Evolutionary conservation across 2,888 invertebrate species (phyloP).

Genomic region (Chrysina gloriosa): DNA sequence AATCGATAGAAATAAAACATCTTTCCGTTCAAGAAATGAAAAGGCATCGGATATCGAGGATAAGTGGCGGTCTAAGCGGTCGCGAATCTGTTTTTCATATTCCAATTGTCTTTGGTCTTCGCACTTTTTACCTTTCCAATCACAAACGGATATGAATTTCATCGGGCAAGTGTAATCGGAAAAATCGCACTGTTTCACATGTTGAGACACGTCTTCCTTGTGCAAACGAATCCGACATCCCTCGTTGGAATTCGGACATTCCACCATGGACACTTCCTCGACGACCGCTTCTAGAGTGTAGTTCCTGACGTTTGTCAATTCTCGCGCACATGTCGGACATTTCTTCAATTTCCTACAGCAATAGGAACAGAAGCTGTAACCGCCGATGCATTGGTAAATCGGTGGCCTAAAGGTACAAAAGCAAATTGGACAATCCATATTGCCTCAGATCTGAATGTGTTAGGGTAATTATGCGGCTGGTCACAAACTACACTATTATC

Average conservation of each 20-base stretch:
- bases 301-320: not conserved
- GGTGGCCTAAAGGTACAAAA: not conserved
- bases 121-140: not conserved
- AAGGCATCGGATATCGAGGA: constrained; percentile 4
- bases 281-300: not conserved
- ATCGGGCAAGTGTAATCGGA: not conserved
- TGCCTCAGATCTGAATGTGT: no score
- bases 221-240: not conserved
- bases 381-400: constrained; percentile 1
- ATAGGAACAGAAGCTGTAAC: constrained; percentile 7
- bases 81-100: not conserved
- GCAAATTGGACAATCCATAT: constrained; percentile 16
- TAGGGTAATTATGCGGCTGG: no score
- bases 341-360: not conserved
- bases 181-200: not conserved
- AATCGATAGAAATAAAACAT: constrained; percentile 9
- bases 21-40: constrained; percentile 3
- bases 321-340: not conserved
- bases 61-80: not conserved
- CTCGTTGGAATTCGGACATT: not conserved
- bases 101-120: not conserved
- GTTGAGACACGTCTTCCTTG: not conserved
- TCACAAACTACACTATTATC: no score
- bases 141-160: not conserved
- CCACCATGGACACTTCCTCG: not conserved